Evolutionary conservation across 2,888 invertebrate species (phyloP).

Genomic region (Lysandra coridon): DNA sequence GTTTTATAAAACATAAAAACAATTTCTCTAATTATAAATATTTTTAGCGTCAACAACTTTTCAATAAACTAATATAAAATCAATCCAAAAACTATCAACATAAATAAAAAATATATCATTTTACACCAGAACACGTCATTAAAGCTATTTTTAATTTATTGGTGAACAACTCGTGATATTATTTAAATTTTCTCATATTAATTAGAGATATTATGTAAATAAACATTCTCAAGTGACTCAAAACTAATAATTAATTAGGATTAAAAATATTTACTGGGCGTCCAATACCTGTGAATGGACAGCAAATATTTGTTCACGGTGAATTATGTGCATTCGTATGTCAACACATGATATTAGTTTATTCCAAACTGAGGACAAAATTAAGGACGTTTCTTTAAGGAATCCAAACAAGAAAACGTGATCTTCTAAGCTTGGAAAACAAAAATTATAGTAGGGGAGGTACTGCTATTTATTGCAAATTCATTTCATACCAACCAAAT

Average conservation of each 20-base stretch:
- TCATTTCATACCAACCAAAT: too few relatives aligned
- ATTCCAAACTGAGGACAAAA: neutral
- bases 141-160: neutral
- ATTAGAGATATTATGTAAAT: neutral
- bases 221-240: neutral
- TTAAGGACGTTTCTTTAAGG: neutral
- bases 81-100: neutral
- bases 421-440: neutral
- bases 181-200: neutral
- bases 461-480: too few relatives aligned
- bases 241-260: neutral
- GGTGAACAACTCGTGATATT: neutral
- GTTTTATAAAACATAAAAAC: too few relatives aligned
- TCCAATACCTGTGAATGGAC: neutral
- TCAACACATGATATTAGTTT: conserved; percentile 6
- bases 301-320: neutral
- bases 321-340: conserved; percentile 9
- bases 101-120: neutral
- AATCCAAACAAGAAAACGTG: neutral
- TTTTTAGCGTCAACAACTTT: neutral
- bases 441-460: neutral
- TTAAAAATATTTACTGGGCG: neutral
- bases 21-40: neutral
- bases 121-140: neutral
- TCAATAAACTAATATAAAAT: neutral